phyloP scores from a whole-genome alignment of 2,888 invertebrate genomes.

The Lagria hirta region DNA sequence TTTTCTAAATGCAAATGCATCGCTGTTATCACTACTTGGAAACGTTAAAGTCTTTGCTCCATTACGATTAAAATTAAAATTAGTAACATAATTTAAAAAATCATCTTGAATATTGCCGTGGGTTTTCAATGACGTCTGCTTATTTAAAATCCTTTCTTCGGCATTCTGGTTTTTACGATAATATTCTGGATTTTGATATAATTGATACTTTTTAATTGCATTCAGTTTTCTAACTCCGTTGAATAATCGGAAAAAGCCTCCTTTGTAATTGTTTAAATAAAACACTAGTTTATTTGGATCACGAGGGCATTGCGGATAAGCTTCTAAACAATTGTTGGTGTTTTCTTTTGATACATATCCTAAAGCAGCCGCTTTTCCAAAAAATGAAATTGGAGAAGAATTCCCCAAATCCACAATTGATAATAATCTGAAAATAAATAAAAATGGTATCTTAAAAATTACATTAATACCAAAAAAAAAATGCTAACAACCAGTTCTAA shows the following conservation, averaged over 20 bases:
- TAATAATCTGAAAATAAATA: slow-evolving; percentile 58
- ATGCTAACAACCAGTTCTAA: too few species aligned
- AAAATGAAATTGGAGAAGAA: slow-evolving; percentile 68
- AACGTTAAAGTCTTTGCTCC: slow-evolving; percentile 30
- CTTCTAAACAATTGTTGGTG: slow-evolving; percentile 60
- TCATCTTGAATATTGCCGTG: slow-evolving; percentile 1
- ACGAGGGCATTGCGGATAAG: slow-evolving; percentile 73
- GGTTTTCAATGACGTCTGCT: slow-evolving; percentile 14
- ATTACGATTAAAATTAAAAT: slow-evolving; percentile 13
- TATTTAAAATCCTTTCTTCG: slow-evolving; percentile 24
- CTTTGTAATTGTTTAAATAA: slow-evolving; percentile 83
- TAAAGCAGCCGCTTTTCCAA: slow-evolving; percentile 73
- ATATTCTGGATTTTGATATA: too few species aligned
- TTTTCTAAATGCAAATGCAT: slow-evolving; percentile 13
- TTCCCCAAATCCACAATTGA: slow-evolving; percentile 59
- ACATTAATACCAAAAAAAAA: too few species aligned
- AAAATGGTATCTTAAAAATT: too few species aligned
- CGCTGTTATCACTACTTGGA: slow-evolving; percentile 22
- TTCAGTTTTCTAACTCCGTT: slow-evolving; percentile 54
- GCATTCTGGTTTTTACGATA: slow-evolving; percentile 18
- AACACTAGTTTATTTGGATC: slow-evolving; percentile 71
- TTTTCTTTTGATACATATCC: slow-evolving; percentile 71
- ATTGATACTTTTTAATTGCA: too few species aligned
- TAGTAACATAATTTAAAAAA: slow-evolving; percentile 11
- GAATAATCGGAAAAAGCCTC: slow-evolving; percentile 82